These are phyloP conservation scores for Arctopsyche grandis DNA, from an alignment of 1,140 invertebrate genomes.

Conservation along the genomic window DNA sequence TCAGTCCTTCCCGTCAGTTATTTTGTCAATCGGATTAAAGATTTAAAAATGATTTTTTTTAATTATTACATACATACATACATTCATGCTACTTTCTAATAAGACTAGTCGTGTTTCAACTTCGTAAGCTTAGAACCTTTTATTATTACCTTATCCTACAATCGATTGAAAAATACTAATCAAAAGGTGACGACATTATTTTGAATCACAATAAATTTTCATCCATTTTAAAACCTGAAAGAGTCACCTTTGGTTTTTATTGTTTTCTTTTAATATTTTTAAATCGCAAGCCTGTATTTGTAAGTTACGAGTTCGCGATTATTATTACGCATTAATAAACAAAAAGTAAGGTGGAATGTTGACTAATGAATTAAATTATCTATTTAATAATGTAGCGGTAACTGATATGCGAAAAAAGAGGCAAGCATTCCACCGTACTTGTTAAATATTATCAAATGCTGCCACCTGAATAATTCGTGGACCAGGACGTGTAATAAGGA, in stretches of 20 bases:
- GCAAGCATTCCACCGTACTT: background rate
- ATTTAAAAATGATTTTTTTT: no score
- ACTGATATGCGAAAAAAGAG: background rate
- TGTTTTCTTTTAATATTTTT: background rate
- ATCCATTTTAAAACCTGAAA: no score
- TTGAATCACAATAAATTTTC: no score
- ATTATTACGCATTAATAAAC: conserved; percentile 31
- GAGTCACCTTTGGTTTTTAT: background rate
- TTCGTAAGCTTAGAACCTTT: no score
- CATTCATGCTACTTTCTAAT: no score
- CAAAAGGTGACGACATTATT: no score
- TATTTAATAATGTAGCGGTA: background rate
- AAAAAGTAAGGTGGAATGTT: conserved; percentile 47
- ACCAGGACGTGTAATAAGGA: conserved; percentile 19
- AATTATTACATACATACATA: no score
- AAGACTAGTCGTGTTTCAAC: no score
- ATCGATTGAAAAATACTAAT: no score
- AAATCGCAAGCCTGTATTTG: conserved; percentile 52
- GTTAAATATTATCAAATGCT: conserved; percentile 43
- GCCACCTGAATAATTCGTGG: background rate
- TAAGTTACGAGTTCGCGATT: conserved; percentile 52
- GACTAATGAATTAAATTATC: background rate
- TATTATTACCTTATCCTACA: no score
- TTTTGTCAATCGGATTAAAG: no score
- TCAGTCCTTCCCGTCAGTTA: no score